Base-by-base conservation (phyloP, 2,797 vertebrate species). In the Microchirus variegatus region DNA sequence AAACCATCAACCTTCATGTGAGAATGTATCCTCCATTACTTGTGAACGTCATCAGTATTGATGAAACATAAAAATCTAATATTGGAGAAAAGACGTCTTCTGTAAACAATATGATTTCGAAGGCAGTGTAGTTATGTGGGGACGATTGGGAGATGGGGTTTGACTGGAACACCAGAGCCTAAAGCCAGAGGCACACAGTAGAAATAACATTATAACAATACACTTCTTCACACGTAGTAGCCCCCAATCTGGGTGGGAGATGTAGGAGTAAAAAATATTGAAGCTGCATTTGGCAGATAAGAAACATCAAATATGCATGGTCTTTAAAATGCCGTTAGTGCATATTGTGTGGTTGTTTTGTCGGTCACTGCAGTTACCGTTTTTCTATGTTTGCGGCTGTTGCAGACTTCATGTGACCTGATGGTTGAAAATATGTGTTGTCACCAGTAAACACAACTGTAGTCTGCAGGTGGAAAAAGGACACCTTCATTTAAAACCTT, bases 201-300 rank as follows among this genome's bases (percentile, higher is more conserved):
- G 47, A 59, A 60, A 72, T 67, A 46, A 54, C n/a, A 59, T 4
- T 59, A 50, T 12, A 65, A 72, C 53, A 65, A 67, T 35, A 44
- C 44, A 31, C 56, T 57, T 44, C 36, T 59, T 43, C 59, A 61
- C 44, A 36, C 41, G 60, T 43, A 3, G 18, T 47, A 18, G 18
- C 14, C 12, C 11, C 22, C 22, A 14, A 42, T 53, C 49, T 50
- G 49, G 37, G 53, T 38, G 31, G 44, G 46, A 47, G 10, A 53
- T 42, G 47, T 36, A 1, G 31, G 36, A 58, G 59, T 54, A 59
- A 9, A 61, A 61, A 46, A 56, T 22, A 31, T 19, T 55, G 41
- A 51, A 40, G 26, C 4, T 31, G 6, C 45, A 8, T 26, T 15
- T 26, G 31, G 14, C 15, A 54, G 56, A 61, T 64, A 58, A 45